Conservation (phyloP, 1,140 invertebrate genomes). For the Neodiprion virginianus region DNA sequence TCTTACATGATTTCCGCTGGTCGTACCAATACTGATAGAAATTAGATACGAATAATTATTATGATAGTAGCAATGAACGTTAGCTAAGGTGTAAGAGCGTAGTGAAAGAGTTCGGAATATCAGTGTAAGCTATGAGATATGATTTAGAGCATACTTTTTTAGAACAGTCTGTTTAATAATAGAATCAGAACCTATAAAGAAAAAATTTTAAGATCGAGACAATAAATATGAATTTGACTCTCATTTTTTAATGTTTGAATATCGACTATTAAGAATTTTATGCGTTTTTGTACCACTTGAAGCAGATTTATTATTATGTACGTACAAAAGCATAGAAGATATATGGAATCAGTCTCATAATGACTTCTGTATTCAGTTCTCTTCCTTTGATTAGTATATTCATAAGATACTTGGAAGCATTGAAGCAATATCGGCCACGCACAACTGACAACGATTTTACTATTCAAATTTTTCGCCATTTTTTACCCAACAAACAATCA, state of each 20-base stretch:
- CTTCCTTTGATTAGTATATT: constrained; percentile 1
- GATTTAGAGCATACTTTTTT: not conserved
- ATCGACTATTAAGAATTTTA: not conserved
- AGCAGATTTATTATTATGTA: not conserved
- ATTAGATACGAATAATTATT: constrained; percentile 39
- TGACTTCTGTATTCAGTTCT: constrained; percentile 15
- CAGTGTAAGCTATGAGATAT: constrained; percentile 7
- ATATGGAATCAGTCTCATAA: constrained; percentile 5
- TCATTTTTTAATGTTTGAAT: not conserved
- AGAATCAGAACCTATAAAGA: not conserved
- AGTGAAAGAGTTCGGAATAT: not conserved
- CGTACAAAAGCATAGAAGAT: constrained; percentile 27
- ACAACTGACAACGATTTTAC: constrained; percentile 53
- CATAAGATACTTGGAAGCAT: not conserved
- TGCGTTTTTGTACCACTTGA: not conserved
- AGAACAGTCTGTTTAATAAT: not conserved
- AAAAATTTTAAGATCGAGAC: constrained; percentile 4
- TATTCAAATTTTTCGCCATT: constrained; percentile 46
- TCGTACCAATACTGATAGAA: constrained; percentile 35
- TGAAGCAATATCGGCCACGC: constrained; percentile 52
- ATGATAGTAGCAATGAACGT: constrained; percentile 41
- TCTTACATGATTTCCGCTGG: constrained; percentile 33
- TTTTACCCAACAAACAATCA: constrained; percentile 51
- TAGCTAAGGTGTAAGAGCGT: constrained; percentile 34
- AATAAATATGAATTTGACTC: not conserved